phyloP scores from a whole-genome alignment of 2,113 vertebrate species.

The Gasterosteus aculeatus region DNA sequence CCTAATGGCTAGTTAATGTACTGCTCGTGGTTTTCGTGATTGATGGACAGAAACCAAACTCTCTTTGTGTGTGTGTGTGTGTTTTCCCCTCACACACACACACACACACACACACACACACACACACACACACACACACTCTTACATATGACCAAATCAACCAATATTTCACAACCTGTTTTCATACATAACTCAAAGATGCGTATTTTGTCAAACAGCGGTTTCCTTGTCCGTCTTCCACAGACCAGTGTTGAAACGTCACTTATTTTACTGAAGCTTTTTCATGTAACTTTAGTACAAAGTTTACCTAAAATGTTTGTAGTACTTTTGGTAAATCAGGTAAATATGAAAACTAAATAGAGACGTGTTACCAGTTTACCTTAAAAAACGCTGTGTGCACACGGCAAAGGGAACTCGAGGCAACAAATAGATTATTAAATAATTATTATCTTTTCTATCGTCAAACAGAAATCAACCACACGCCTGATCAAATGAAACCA shows the following conservation, averaged over 20 bases:
- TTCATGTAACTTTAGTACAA: too few relatives aligned
- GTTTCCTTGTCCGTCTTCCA: not conserved
- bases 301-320: too few relatives aligned
- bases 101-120: conserved; percentile 2
- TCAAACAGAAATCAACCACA: too few relatives aligned
- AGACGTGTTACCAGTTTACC: too few relatives aligned
- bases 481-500: too few relatives aligned
- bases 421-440: too few relatives aligned
- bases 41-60: conserved; percentile 38
- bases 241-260: not conserved
- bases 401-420: too few relatives aligned
- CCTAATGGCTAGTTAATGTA: conserved; percentile 74
- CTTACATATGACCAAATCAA: not conserved
- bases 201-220: not conserved
- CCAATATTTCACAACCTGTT: not conserved
- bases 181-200: not conserved
- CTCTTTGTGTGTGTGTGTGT: not conserved
- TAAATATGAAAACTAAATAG: too few relatives aligned
- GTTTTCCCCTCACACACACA: not conserved
- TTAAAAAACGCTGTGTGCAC: too few relatives aligned
- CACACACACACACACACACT: conserved; percentile 1
- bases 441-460: too few relatives aligned
- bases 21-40: conserved; percentile 64
- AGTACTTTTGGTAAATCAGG: too few relatives aligned
- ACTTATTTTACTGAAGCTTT: not conserved